Conservation (phyloP, 1,140 invertebrate species). For the Platyscapa corneri region DNA sequence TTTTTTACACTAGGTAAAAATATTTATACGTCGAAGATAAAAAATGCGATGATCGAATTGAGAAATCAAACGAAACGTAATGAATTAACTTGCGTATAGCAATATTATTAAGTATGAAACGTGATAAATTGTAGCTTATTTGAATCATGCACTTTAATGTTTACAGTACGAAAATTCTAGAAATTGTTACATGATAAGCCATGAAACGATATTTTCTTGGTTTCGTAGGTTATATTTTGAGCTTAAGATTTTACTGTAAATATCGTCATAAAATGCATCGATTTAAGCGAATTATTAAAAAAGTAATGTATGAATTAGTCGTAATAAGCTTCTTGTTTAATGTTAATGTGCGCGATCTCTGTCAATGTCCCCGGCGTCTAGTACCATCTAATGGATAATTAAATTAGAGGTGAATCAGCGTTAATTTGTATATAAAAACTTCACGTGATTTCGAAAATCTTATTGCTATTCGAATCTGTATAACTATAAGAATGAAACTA, state of each 20-base stretch:
- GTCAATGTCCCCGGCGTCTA: not conserved
- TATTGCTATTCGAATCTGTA: not conserved
- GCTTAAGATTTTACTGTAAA: no score
- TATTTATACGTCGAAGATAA: not conserved
- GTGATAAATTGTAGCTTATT: not conserved
- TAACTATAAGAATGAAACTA: no score
- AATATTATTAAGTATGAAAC: not conserved
- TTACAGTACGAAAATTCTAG: not conserved
- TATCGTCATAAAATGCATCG: no score
- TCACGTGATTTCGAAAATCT: not conserved
- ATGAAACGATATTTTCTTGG: no score
- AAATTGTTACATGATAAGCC: not conserved
- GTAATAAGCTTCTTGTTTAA: no score
- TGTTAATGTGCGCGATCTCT: not conserved
- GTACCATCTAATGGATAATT: not conserved
- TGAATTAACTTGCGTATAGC: not conserved
- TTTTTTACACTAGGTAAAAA: not conserved
- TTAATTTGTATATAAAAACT: no score
- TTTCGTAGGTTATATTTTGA: no score
- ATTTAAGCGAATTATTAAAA: no score
- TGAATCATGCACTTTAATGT: not conserved
- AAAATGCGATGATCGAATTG: not conserved
- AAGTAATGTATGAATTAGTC: no score
- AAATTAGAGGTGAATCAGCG: not conserved
- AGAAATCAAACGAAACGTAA: not conserved